phyloP scores from a whole-genome alignment of 2,888 invertebrate genomes.

The Drosophila longiperda region DNA sequence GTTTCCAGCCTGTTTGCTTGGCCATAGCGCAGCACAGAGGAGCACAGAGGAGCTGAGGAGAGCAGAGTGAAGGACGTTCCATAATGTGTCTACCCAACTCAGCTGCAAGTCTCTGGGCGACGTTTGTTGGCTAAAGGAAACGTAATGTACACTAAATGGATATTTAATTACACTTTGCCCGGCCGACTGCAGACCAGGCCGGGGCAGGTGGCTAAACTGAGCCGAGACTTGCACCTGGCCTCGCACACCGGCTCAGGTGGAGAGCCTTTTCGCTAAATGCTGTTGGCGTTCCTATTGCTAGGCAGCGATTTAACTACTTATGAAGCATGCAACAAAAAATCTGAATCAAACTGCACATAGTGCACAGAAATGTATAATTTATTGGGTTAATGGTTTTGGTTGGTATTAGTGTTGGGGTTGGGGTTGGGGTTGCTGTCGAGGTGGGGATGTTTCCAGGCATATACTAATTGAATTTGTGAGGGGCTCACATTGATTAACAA shows the following conservation, averaged over 20 bases:
- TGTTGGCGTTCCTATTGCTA: background rate
- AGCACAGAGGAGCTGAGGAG: background rate
- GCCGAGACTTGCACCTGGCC: background rate
- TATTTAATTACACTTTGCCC: constrained; percentile 75
- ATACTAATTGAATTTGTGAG: constrained; percentile 26
- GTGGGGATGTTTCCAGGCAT: background rate
- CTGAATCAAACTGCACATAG: background rate
- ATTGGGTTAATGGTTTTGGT: background rate
- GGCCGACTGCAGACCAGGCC: background rate
- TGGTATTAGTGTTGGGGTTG: background rate
- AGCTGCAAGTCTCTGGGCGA: constrained; percentile 49
- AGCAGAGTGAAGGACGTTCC: constrained; percentile 10
- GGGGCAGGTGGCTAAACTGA: background rate
- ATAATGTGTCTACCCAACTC: constrained; percentile 70
- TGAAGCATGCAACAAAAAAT: constrained; percentile 35
- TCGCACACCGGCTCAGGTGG: constrained; percentile 27
- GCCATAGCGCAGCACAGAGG: background rate
- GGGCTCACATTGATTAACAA: constrained; percentile 15
- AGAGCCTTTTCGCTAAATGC: constrained; percentile 11
- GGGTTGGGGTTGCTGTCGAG: background rate
- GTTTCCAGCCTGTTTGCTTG: constrained; percentile 37
- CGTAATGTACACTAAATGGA: constrained; percentile 80
- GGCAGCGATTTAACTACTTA: constrained; percentile 38
- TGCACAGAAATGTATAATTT: constrained; percentile 2
- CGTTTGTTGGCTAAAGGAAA: constrained; percentile 63